Percentiles rank a stretch among this genome's conserved stretches.
Conservation (phyloP, 2,113 vertebrate species). For the Coregonus clupeaformis region DNA sequence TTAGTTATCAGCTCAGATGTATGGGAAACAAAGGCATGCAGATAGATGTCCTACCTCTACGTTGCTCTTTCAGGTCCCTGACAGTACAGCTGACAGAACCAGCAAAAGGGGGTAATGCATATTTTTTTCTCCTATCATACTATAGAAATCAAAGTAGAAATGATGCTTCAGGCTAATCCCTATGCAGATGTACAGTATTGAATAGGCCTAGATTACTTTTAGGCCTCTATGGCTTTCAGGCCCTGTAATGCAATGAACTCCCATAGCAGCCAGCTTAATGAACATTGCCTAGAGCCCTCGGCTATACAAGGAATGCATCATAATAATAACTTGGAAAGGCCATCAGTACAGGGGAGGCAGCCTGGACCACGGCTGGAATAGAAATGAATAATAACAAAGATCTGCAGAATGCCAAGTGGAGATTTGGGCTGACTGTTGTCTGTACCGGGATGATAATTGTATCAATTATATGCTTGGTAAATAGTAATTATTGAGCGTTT, state of each 20-base stretch:
- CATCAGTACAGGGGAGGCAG: conserved; percentile 36
- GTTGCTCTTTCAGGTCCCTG: neutral
- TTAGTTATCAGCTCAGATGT: neutral
- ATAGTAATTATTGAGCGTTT: conserved; percentile 25
- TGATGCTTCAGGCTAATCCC: no score
- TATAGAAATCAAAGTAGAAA: no score
- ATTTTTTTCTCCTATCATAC: no score
- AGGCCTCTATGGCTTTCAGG: neutral
- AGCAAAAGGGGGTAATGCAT: neutral
- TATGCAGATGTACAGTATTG: no score
- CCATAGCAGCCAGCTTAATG: neutral
- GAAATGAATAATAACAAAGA: conserved; percentile 49
- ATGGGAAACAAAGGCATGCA: neutral
- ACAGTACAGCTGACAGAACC: neutral
- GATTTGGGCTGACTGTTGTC: conserved; percentile 42
- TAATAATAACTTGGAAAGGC: conserved; percentile 19
- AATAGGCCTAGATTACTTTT: neutral
- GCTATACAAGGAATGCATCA: conserved; percentile 8
- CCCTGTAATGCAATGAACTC: neutral
- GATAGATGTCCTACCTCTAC: neutral
- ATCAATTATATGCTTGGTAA: conserved; percentile 46
- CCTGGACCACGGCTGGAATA: conserved; percentile 15
- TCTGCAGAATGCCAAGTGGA: conserved; percentile 27
- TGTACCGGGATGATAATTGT: conserved; percentile 30
- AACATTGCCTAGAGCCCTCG: neutral